Evolutionary conservation across 2,797 vertebrate genomes (phyloP).

Genomic region (Rousettus madagascariensis): DNA sequence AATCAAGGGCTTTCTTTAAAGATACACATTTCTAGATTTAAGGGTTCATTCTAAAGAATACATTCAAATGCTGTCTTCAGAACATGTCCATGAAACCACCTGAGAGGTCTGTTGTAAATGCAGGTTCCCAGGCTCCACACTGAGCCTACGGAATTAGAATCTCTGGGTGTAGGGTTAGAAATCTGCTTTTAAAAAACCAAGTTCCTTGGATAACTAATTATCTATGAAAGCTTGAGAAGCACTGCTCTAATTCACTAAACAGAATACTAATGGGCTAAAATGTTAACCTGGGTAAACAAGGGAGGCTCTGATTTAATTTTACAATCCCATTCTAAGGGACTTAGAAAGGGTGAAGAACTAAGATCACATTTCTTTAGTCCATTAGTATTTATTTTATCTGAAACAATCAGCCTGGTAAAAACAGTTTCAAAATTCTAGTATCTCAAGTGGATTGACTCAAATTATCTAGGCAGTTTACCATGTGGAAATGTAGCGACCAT

Average conservation of each 20-base stretch:
- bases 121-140: neutral
- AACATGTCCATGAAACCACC: neutral
- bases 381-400: neutral
- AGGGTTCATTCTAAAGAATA: neutral
- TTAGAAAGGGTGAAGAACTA: neutral
- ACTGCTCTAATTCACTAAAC: neutral
- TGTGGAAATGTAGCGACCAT: neutral
- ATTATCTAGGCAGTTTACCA: neutral
- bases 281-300: neutral
- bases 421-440: neutral
- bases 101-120: neutral
- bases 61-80: neutral
- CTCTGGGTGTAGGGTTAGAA: neutral
- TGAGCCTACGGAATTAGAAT: neutral
- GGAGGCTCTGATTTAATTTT: neutral
- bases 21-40: neutral
- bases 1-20: neutral
- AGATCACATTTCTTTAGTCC: neutral
- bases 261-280: neutral
- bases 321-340: neutral
- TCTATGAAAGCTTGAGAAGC: neutral
- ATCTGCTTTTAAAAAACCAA: neutral
- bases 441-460: neutral
- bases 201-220: constrained; percentile 9
- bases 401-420: constrained; percentile 26